Percentiles rank a stretch among this genome's conserved stretches.
Evolutionary conservation across 2,113 vertebrate genomes (phyloP).

Genomic region (Reinhardtius hippoglossoides): DNA sequence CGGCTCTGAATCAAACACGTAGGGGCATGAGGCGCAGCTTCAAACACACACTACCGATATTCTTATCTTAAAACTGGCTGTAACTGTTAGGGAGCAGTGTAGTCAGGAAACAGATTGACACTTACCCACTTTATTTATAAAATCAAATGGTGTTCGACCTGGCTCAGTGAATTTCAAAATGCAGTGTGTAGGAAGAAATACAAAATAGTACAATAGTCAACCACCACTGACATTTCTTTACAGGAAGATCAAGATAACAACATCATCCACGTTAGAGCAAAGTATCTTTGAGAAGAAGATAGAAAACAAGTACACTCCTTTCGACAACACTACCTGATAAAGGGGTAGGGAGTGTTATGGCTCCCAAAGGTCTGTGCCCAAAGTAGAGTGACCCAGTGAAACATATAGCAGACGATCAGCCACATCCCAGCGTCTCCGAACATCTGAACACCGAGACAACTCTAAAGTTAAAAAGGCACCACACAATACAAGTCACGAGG

Average conservation of each 20-base stretch:
- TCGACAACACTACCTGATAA: slow-evolving; percentile 78
- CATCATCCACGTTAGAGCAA: slow-evolving; percentile 76
- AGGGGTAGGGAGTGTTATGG: slow-evolving; percentile 47
- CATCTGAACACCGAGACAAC: slow-evolving; percentile 62
- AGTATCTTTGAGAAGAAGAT: slow-evolving; percentile 48
- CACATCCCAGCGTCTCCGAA: slow-evolving; percentile 60
- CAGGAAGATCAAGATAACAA: slow-evolving; percentile 77
- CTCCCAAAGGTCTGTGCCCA: slow-evolving; percentile 67
- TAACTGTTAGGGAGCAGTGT: slow-evolving; percentile 19
- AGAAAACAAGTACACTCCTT: slow-evolving; percentile 54
- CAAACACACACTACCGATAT: slow-evolving; percentile 15
- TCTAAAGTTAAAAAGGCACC: slow-evolving; percentile 88
- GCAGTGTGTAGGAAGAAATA: slow-evolving; percentile 82
- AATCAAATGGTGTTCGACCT: slow-evolving; percentile 78
- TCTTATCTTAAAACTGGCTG: neutral
- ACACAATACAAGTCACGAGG: slow-evolving; percentile 87
- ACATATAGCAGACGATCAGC: slow-evolving; percentile 56
- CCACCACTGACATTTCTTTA: slow-evolving; percentile 78
- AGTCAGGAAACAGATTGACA: slow-evolving; percentile 54
- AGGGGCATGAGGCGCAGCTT: slow-evolving; percentile 1
- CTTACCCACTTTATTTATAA: slow-evolving; percentile 84
- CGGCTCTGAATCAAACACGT: slow-evolving; percentile 6
- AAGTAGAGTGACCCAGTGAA: slow-evolving; percentile 59
- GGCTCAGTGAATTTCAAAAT: slow-evolving; percentile 81
- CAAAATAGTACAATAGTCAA: slow-evolving; percentile 83